Percentiles rank a stretch among this genome's conserved stretches.
Conservation (phyloP, 2,113 vertebrate species). For the Corythornis vintsioides region DNA sequence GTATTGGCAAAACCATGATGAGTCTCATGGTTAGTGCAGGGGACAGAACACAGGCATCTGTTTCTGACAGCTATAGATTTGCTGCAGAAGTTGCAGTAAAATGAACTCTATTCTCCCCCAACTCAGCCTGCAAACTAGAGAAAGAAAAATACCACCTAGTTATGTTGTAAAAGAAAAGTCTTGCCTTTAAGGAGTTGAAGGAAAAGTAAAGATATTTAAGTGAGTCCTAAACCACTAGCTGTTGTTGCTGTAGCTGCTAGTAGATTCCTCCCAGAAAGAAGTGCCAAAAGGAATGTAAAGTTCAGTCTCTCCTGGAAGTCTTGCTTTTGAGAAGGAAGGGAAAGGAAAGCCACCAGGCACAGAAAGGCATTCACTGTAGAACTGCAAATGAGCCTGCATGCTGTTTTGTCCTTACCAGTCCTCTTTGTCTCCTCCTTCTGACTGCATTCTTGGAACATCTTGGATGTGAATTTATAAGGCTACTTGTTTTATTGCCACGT, state of each 20-base stretch:
- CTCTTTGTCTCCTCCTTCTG: slow-evolving; percentile 46
- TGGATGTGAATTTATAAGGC: slow-evolving; percentile 52
- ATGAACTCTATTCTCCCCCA: background rate
- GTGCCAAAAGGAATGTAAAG: slow-evolving; percentile 23
- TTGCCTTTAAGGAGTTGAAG: background rate
- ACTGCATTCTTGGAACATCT: slow-evolving; percentile 54
- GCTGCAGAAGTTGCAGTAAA: background rate
- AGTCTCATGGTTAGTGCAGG: background rate
- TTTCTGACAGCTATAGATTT: background rate
- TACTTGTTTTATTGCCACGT: slow-evolving; percentile 37
- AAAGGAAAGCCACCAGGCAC: slow-evolving; percentile 48
- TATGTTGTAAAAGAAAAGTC: background rate
- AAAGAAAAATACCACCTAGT: background rate
- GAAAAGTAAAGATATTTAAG: slow-evolving; percentile 1
- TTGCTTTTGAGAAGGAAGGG: slow-evolving; percentile 31
- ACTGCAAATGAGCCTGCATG: slow-evolving; percentile 63
- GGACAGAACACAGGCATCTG: background rate
- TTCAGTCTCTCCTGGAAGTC: slow-evolving; percentile 34
- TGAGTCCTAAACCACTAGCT: background rate
- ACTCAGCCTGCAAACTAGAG: background rate
- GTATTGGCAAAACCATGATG: background rate
- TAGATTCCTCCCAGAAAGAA: slow-evolving; percentile 8
- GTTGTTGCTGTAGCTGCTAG: background rate
- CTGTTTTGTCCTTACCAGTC: slow-evolving; percentile 43
- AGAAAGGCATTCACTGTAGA: slow-evolving; percentile 48